phyloP scores from a whole-genome alignment of 1,140 invertebrate genomes.

The Penaeus indicus region DNA sequence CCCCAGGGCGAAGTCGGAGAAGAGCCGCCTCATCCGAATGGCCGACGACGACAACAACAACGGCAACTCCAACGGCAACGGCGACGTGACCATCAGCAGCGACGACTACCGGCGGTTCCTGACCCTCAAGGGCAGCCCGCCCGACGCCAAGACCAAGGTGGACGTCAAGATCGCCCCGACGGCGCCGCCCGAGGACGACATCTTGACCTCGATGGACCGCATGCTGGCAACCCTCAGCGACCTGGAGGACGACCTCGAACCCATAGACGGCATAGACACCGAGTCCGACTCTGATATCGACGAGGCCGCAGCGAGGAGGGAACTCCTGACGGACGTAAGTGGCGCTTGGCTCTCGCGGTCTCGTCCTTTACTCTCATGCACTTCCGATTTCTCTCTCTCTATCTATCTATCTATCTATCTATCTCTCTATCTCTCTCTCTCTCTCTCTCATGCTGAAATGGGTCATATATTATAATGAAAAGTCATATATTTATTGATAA shows the following conservation, averaged over 20 bases:
- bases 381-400: conserved; percentile 1
- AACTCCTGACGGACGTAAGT: conserved; percentile 83
- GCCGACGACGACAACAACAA: conserved; percentile 54
- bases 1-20: conserved; percentile 19
- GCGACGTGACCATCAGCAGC: conserved; percentile 37
- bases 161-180: conserved; percentile 18
- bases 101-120: conserved; percentile 39
- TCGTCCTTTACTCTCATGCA: neutral
- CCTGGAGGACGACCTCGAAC: conserved; percentile 62
- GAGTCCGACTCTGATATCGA: conserved; percentile 75
- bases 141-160: conserved; percentile 14
- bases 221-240: conserved; percentile 65
- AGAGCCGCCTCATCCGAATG: conserved; percentile 53
- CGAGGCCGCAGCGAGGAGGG: conserved; percentile 78
- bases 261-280: conserved; percentile 61
- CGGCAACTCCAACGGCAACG: conserved; percentile 43
- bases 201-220: conserved; percentile 61
- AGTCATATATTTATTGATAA: too few species aligned
- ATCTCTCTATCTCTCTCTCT: neutral
- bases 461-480: too few species aligned
- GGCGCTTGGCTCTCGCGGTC: neutral
- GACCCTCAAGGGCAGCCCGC: conserved; percentile 46
- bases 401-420: neutral
- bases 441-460: neutral
- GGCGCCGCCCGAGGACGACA: conserved; percentile 57